Conservation (phyloP, 2,888 invertebrate species). For the Agrilus mali region DNA sequence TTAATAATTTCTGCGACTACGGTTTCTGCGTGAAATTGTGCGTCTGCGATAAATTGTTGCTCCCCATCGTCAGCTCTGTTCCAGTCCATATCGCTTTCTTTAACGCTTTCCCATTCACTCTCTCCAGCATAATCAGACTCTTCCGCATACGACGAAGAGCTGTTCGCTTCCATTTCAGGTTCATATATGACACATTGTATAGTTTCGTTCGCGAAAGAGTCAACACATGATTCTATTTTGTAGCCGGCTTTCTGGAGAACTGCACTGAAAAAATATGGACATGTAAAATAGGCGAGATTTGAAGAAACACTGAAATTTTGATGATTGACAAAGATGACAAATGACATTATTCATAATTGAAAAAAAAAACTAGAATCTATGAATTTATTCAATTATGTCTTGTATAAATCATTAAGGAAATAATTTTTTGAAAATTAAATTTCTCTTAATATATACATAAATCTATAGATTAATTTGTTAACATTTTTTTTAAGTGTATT, state of each 20-base stretch:
- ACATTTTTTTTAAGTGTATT: too few species aligned
- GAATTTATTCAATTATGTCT: too few species aligned
- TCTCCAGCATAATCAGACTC: constrained; percentile 1
- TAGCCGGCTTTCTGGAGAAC: constrained; percentile 22
- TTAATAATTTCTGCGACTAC: not conserved
- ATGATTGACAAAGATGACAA: constrained; percentile 2
- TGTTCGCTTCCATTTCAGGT: constrained; percentile 19
- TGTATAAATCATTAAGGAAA: too few species aligned
- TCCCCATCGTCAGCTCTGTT: not conserved
- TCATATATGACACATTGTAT: constrained; percentile 25
- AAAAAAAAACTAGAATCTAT: not conserved
- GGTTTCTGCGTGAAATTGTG: not conserved
- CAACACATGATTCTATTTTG: constrained; percentile 25
- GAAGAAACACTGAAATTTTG: constrained; percentile 10
- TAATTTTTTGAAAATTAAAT: too few species aligned
- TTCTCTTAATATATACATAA: too few species aligned
- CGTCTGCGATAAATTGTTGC: not conserved
- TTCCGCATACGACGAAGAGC: constrained; percentile 10
- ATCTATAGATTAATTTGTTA: too few species aligned
- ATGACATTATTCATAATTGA: not conserved
- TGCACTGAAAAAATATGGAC: constrained; percentile 15
- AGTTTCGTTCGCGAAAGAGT: constrained; percentile 16
- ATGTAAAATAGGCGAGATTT: too few species aligned
- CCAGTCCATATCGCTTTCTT: constrained; percentile 5
- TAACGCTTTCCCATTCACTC: not conserved